Evolutionary conservation across 2,113 vertebrate genomes (phyloP), one percentile per base, ranked within the genome.

Genomic region (Pterocles orientalis): DNA sequence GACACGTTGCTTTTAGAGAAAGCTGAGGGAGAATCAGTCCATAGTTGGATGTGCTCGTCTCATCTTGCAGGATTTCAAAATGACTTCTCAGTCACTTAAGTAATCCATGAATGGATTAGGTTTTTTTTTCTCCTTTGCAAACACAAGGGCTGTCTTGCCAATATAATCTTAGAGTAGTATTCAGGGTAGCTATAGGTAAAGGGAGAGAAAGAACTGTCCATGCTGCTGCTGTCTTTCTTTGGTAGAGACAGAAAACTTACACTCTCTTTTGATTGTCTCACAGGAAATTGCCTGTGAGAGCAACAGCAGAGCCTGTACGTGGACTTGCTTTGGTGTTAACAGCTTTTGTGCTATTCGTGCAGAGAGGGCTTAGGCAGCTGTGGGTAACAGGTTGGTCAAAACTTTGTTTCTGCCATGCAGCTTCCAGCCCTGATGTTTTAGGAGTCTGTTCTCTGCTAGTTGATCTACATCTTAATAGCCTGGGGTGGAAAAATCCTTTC

Each of bases 271-370:
- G 70, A 2, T 31, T 53, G 41, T 80, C 47, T 16, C 57, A 3
- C 16, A 25, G 86, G 34, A n/a, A 68, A 28, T 18, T 13, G 41
- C 21, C 28, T 29, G 4, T 3, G 4, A 56, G 26, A 71, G 33
- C 64, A 53, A 0, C 78, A 45, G 62, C 48, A 36, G 39, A 72
- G 34, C 31, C 41, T 3, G 2, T 3, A 2, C 2, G 0, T 6
- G 18, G 48, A 17, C 69, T 31, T 51, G 36, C 9, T 2, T 7
- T 58, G 57, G 45, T 65, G 56, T 25, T 51, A 13, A 13, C 0
- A 2, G 48, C 16, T 87, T 82, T 65, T 45, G 53, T 13, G 33
- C 66, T 79, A 0, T 36, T 54, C 13, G 21, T 25, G 7, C 34
- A 17, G 48, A 26, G 51, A 45, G 50, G 26, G 50, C 43, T 81